Evolutionary conservation across 2,888 invertebrate species (phyloP), one percentile per base, ranked within the genome.

Genomic region (Papilio demoleus): DNA sequence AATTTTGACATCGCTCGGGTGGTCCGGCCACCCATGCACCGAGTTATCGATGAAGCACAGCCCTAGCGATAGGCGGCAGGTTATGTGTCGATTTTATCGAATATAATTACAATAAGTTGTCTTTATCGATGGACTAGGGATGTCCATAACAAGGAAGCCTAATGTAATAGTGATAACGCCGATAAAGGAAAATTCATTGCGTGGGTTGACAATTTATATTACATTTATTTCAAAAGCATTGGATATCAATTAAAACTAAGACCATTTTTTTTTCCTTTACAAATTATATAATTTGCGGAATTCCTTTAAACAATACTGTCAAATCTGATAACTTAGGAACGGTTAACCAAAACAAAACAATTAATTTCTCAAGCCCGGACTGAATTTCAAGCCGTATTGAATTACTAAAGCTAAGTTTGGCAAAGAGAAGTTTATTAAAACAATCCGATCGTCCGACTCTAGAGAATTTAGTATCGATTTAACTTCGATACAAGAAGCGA

Each of bases 91-190:
- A 88, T 85, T 81, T 84, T 87, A 88, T 83, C 81, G 76, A 80
- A 78, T 80, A 85, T 86, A 87, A 88, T 88, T 87, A 84, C 84
- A 85, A 87, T 85, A 85, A 84, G 78, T 81, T 78, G 78, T 76
- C 78, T 78, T 78, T 80, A 78, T 78, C 81, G 79, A 83, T 82
- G 80, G 80, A 82, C 84, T 79, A 75, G 64, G 70, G 73, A 74
- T 75, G 79, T 80, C 78, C 81, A 81, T 79, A 79, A 83, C 82
- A 81, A 79, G 79, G 81, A 83, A 82, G 82, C 83, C 81, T 82
- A 83, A 81, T 81, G 77, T 77, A 68, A 65, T 75, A 71, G 73
- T 78, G 83, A 83, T 83, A 82, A 81, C 77, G 79, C 77, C 72
- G 74, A 71, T 34, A 72, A 71, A 72, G 74, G 78, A 75, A 78